Conservation (phyloP, 2,113 vertebrate genomes). For the Hyla sarda region DNA sequence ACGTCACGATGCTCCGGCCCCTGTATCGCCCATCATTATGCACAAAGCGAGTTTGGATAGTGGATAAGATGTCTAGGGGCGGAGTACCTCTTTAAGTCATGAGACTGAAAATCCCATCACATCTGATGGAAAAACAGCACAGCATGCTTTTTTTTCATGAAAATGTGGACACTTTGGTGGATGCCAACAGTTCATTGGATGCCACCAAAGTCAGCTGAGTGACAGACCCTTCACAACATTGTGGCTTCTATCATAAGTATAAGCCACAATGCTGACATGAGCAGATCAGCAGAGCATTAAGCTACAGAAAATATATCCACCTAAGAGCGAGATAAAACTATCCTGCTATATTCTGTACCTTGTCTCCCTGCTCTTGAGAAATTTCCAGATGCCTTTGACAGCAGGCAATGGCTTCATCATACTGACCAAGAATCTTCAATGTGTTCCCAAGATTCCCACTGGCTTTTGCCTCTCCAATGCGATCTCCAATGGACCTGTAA, state of each 20-base stretch:
- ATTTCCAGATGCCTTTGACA: constrained; percentile 97
- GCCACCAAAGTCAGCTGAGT: no score
- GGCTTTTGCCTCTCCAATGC: constrained; percentile 94
- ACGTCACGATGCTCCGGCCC: no score
- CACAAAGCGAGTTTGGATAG: no score
- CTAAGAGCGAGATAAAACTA: neutral
- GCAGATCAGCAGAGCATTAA: neutral
- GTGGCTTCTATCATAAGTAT: neutral
- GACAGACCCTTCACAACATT: neutral
- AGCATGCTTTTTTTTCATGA: no score
- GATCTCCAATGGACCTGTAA: constrained; percentile 90
- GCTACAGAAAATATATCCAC: neutral
- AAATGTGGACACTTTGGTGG: no score
- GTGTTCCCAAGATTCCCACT: constrained; percentile 98
- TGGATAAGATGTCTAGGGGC: no score
- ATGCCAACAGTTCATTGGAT: no score
- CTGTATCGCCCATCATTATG: no score
- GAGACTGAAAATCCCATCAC: no score
- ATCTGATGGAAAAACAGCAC: no score
- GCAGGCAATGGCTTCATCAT: constrained; percentile 91
- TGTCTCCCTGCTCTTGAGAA: constrained; percentile 93
- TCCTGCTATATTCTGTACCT: constrained; percentile 73
- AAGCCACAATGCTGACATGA: neutral
- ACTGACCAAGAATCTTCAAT: constrained; percentile 90
- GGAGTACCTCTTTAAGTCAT: no score